Conservation (phyloP, 2,888 invertebrate genomes). For the Macropis europaea region DNA sequence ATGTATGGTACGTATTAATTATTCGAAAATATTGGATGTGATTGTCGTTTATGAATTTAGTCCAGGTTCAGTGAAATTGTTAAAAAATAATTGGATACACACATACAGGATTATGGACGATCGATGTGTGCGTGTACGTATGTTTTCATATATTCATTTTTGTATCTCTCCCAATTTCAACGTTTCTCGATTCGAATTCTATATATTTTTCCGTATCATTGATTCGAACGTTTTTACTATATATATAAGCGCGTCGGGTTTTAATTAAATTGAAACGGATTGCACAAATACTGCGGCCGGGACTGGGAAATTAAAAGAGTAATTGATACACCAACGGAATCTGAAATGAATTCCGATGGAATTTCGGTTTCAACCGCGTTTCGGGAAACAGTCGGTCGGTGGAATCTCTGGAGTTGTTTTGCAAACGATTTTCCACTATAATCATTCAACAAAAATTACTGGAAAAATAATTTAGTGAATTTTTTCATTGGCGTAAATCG, state of each 20-base stretch:
- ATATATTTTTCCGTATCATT: not conserved
- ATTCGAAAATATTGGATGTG: too few relatives aligned
- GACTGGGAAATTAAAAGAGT: constrained; percentile 16
- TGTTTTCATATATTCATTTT: not conserved
- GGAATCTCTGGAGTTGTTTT: not conserved
- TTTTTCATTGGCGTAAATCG: too few relatives aligned
- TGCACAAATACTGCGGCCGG: not conserved
- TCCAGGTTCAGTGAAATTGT: too few relatives aligned
- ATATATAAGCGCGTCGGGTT: not conserved
- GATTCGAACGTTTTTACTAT: not conserved
- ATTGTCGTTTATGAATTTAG: too few relatives aligned
- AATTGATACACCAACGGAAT: constrained; percentile 9
- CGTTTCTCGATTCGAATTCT: constrained; percentile 2
- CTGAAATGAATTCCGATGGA: not conserved
- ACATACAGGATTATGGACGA: not conserved
- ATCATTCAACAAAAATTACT: too few relatives aligned
- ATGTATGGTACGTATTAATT: not conserved
- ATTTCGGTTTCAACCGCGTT: not conserved
- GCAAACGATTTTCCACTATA: too few relatives aligned
- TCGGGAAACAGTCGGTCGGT: not conserved
- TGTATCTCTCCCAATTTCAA: not conserved
- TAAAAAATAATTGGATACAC: not conserved
- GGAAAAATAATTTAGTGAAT: too few relatives aligned
- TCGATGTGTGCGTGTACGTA: not conserved
- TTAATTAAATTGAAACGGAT: constrained; percentile 39